Conservation (phyloP, 2,888 invertebrate species). For the Xanthia icteritia region DNA sequence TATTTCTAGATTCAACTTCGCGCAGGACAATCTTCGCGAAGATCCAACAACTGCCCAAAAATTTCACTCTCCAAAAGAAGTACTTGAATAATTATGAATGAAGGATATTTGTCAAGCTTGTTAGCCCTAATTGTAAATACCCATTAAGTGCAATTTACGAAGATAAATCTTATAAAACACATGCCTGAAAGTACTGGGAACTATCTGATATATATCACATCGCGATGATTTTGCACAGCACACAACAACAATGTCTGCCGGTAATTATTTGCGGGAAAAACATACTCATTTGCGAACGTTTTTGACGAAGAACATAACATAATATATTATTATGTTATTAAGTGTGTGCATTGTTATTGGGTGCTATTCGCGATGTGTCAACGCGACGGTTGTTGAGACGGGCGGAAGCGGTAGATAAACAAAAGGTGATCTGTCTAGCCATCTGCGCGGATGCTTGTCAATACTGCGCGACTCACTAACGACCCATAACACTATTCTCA, state of each 20-base stretch:
- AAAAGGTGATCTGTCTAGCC: constrained; percentile 79
- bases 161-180: constrained; percentile 12
- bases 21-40: neutral
- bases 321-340: constrained; percentile 2
- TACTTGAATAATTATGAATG: neutral
- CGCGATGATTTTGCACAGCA: neutral
- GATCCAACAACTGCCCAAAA: neutral
- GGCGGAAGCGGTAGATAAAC: constrained; percentile 81
- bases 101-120: neutral
- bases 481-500: constrained; percentile 50
- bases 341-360: constrained; percentile 4
- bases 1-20: neutral
- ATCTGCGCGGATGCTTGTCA: constrained; percentile 74
- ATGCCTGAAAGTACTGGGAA: constrained; percentile 5
- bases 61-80: neutral
- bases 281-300: constrained; percentile 20
- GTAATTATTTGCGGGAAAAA: constrained; percentile 47
- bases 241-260: constrained; percentile 37
- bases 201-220: constrained; percentile 2
- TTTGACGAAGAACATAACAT: constrained; percentile 17
- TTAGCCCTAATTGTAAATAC: no score
- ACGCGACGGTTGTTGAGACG: constrained; percentile 44
- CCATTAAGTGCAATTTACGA: neutral
- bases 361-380: constrained; percentile 21
- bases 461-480: constrained; percentile 64